Evolutionary conservation across 2,113 vertebrate genomes (phyloP).

Genomic region (Piaya cayana): DNA sequence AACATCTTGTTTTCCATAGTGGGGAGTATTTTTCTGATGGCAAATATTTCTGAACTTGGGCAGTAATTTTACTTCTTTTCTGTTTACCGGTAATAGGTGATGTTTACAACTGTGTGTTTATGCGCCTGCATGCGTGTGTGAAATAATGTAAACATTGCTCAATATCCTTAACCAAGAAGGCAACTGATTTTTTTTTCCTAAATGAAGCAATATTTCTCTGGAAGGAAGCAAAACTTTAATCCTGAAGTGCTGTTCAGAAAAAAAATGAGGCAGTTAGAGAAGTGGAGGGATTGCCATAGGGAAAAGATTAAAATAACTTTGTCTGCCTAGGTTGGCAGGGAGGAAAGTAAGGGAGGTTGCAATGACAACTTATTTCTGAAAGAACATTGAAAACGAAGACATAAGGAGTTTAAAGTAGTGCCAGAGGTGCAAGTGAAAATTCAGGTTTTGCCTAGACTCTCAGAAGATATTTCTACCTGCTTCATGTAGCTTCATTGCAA

Average conservation of each 20-base stretch:
- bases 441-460: slow-evolving; percentile 27
- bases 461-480: slow-evolving; percentile 4
- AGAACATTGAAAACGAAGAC: slow-evolving; percentile 17
- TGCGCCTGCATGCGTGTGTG: not conserved
- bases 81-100: not conserved
- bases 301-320: not conserved
- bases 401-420: not conserved
- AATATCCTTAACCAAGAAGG: not conserved
- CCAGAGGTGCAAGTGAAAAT: slow-evolving; percentile 37
- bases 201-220: not conserved
- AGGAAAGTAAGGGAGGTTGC: not conserved
- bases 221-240: not conserved
- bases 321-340: not conserved
- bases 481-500: not conserved
- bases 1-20: not conserved
- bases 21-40: not conserved
- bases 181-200: not conserved
- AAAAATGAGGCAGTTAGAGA: not conserved
- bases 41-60: not conserved
- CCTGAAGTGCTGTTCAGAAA: not conserved
- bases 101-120: not conserved
- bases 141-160: slow-evolving; percentile 21
- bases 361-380: slow-evolving; percentile 22
- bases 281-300: not conserved
- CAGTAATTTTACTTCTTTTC: not conserved